Conservation (phyloP, 2,113 vertebrate genomes). For the Symphodus melops region DNA sequence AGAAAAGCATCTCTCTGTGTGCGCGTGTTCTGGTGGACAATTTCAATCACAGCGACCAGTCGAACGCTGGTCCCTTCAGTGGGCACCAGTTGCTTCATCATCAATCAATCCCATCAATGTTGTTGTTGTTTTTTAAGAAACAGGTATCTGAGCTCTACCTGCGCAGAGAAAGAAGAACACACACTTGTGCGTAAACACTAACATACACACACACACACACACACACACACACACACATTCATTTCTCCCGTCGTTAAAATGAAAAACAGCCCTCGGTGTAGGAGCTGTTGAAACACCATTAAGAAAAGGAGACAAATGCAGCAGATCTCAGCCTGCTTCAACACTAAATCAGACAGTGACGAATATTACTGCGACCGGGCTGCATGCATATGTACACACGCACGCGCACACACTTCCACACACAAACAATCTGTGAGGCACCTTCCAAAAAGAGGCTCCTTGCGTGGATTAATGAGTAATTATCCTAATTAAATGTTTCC, state of each 20-base stretch:
- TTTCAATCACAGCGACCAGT: constrained; percentile 68
- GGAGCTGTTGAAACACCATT: constrained; percentile 86
- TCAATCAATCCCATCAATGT: constrained; percentile 68
- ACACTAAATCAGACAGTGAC: constrained; percentile 85
- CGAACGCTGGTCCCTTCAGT: constrained; percentile 69
- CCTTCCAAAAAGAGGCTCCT: constrained; percentile 53
- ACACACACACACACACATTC: constrained; percentile 58
- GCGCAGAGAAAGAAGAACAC: constrained; percentile 8
- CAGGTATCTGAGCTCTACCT: constrained; percentile 45
- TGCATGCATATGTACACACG: constrained; percentile 57
- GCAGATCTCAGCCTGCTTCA: constrained; percentile 71
- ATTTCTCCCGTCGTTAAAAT: constrained; percentile 85
- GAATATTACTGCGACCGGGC: constrained; percentile 71
- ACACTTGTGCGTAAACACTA: constrained; percentile 25
- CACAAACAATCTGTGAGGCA: constrained; percentile 50
- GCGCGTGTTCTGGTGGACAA: constrained; percentile 48
- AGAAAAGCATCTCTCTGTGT: constrained; percentile 60
- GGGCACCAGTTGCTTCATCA: constrained; percentile 59
- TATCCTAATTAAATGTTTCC: constrained; percentile 80
- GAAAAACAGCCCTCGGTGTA: constrained; percentile 81
- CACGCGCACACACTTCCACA: constrained; percentile 14
- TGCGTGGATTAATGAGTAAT: constrained; percentile 75
- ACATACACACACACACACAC: constrained; percentile 41
- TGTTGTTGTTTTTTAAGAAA: constrained; percentile 59
- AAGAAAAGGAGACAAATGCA: constrained; percentile 87